These are phyloP conservation scores for Chionomys nivalis DNA, from an alignment of 2,113 vertebrate genomes.

Conservation along the genomic window DNA sequence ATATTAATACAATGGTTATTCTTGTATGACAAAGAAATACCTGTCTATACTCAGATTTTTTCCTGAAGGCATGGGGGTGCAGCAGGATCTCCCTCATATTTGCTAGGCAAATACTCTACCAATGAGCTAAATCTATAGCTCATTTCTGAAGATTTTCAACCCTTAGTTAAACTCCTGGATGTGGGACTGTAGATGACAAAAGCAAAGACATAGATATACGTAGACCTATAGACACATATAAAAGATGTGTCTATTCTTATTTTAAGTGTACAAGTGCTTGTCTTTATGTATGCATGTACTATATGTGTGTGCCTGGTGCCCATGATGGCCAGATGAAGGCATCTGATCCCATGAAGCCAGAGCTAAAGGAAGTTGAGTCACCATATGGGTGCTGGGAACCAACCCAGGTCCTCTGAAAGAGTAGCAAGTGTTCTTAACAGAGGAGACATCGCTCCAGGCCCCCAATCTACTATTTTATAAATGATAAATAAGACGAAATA, in stretches of 20 bases:
- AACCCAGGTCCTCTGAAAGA: not conserved
- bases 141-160: not conserved
- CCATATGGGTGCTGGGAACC: not conserved
- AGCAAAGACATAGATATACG: not conserved
- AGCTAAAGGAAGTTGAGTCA: not conserved
- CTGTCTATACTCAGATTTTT: not conserved
- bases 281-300: not conserved
- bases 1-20: not conserved
- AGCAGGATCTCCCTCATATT: not conserved
- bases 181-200: no score
- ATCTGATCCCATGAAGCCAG: not conserved
- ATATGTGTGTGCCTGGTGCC: not conserved
- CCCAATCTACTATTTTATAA: not conserved
- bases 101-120: not conserved
- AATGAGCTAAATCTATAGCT: not conserved
- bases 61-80: not conserved
- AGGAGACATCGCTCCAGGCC: not conserved
- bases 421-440: not conserved
- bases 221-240: not conserved
- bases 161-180: not conserved
- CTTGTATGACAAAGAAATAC: not conserved
- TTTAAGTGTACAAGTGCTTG: not conserved
- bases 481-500: not conserved
- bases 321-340: not conserved
- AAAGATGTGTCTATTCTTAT: not conserved